Percentiles rank a stretch among this genome's conserved stretches.
Conservation (phyloP, 2,113 vertebrate species). For the Pomatorhinus ruficollis region DNA sequence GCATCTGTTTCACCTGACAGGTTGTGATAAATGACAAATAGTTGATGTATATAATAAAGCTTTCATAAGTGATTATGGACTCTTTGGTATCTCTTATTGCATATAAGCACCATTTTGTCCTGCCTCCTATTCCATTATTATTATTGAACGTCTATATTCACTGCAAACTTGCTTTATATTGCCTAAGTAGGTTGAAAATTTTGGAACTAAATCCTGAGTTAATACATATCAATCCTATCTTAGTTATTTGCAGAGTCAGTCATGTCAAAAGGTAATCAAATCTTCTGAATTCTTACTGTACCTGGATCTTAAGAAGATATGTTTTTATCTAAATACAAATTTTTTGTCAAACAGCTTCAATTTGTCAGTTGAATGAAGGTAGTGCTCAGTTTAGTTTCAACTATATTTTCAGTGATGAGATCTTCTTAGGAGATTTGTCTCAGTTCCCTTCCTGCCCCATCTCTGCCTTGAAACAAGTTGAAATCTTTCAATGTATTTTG, state of each 20-base stretch:
- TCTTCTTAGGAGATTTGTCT: background rate
- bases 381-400: background rate
- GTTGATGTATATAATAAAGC: background rate
- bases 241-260: background rate
- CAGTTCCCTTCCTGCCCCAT: background rate
- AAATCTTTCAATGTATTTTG: background rate
- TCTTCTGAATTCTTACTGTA: background rate
- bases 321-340: background rate
- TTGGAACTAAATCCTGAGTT: background rate
- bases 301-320: background rate
- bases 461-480: background rate
- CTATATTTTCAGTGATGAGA: background rate
- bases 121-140: background rate
- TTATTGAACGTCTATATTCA: background rate
- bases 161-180: background rate
- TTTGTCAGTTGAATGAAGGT: background rate
- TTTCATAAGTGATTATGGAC: background rate
- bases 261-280: background rate
- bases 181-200: background rate
- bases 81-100: background rate
- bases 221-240: background rate
- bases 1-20: background rate
- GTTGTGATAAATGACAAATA: background rate
- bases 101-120: background rate
- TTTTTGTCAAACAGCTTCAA: background rate